Evolutionary conservation across 2,888 invertebrate genomes (phyloP), one percentile per base, ranked within the genome.

Genomic region (Arctia plantaginis): DNA sequence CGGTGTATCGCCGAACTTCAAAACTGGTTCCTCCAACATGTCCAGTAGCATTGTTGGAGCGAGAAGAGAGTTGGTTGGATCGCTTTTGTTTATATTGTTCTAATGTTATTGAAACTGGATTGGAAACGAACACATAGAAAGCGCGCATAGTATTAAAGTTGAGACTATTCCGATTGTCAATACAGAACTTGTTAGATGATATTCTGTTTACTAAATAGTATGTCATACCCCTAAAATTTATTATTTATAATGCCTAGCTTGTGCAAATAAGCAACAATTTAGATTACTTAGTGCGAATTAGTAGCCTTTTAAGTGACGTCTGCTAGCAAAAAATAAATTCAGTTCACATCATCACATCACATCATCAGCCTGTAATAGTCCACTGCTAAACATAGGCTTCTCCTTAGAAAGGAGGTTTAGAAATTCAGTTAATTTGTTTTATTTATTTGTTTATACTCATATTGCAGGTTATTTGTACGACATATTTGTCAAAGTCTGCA

Each of bases 1-100:
- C 85, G 80, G 66, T 76, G 75, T 76, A 79, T 72, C 76, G 76
- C 78, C 80, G 82, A 81, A 85, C 80, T 78, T 79, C 68, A 69
- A 65, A 81, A 81, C 81, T 72, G 78, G 80, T 81, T 81, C 69
- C 41, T 47, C 39, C 8, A 35, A 27, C 47, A 59, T 65, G 69
- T 35, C 67, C 73, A 68, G 71, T 71, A 69, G 72, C 66, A 27
- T 67, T 70, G 72, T 69, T 69, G 69, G 44, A 69, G 66, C 68
- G 71, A 66, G 66, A 66, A 33, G 39, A 35, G 62, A 27, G 67
- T 47, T 70, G 30, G 27, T n/a, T 33, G 44, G 33, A 10, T 41
- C 71, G 55, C 55, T 66, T 70, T 70, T 69, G 6, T 47, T 69
- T 20, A 30, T 68, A 55, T 68, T 44, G 33, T 62, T 30, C 35